Percentiles rank a stretch among this genome's conserved stretches.
Evolutionary conservation across 2,113 vertebrate species (phyloP).

Genomic region (Lucifuga dentata): DNA sequence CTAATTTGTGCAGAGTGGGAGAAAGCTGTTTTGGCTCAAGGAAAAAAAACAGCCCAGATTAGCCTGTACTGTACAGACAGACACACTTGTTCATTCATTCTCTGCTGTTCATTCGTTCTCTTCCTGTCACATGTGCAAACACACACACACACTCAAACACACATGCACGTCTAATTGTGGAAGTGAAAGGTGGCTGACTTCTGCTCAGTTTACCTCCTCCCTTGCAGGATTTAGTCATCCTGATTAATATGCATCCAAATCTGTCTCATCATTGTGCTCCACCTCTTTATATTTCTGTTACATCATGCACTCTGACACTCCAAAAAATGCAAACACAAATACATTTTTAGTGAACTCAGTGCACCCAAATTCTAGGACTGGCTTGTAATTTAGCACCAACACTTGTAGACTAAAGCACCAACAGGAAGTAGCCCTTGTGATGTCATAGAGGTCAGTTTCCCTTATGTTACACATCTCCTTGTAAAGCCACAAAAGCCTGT

Average conservation of each 20-base stretch:
- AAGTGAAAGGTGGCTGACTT: conserved; percentile 54
- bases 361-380: no score
- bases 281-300: conserved; percentile 17
- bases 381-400: no score
- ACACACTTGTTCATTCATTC: conserved; percentile 34
- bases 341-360: no score
- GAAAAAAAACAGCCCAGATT: conserved; percentile 71
- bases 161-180: conserved; percentile 20
- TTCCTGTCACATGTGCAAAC: conserved; percentile 43
- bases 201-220: conserved; percentile 61
- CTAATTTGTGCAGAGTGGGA: conserved; percentile 83
- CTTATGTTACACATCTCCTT: no score
- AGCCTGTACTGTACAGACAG: conserved; percentile 30
- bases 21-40: conserved; percentile 77
- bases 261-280: conserved; percentile 63
- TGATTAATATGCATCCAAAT: conserved; percentile 79
- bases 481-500: no score
- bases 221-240: conserved; percentile 68
- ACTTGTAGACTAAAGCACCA: no score
- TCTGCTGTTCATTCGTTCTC: conserved; percentile 11
- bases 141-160: conserved; percentile 51
- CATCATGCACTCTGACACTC: conserved; percentile 33
- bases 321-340: background rate
- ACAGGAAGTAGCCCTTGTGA: no score
- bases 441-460: no score